phyloP scores from a whole-genome alignment of 2,113 vertebrate species.

The Phoenicopterus ruber region DNA sequence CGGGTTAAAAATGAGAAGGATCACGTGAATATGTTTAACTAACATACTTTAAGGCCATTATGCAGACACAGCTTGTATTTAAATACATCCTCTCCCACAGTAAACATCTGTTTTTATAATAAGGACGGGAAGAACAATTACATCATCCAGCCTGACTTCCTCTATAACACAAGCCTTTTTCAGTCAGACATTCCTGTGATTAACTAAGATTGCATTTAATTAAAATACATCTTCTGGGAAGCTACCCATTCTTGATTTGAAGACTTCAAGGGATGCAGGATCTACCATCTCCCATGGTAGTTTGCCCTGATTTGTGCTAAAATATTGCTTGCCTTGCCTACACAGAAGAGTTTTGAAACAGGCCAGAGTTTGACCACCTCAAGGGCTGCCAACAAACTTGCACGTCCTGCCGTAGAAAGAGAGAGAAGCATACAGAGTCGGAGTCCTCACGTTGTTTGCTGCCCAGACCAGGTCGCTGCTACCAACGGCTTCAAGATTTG shows the following conservation, averaged over 20 bases:
- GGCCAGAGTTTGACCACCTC: background rate
- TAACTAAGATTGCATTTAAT: background rate
- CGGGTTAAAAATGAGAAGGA: background rate
- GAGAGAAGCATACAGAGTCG: background rate
- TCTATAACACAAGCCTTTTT: background rate
- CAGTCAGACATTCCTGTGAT: background rate
- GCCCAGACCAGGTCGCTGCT: background rate
- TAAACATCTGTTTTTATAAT: conserved; percentile 36
- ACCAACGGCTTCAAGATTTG: background rate
- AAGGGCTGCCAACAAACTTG: background rate
- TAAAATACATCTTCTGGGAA: background rate
- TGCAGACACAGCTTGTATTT: background rate
- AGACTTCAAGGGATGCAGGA: background rate
- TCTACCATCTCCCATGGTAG: background rate
- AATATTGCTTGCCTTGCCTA: background rate
- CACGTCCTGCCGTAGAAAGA: background rate
- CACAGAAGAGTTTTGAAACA: background rate
- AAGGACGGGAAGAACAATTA: conserved; percentile 36
- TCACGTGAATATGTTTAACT: background rate
- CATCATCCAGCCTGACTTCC: conserved; percentile 30
- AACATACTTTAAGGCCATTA: background rate
- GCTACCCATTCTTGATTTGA: background rate
- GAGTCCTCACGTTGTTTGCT: background rate
- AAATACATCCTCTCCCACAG: background rate
- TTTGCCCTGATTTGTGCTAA: background rate